Conservation (phyloP, 2,113 vertebrate genomes). For the Garra rufa region DNA sequence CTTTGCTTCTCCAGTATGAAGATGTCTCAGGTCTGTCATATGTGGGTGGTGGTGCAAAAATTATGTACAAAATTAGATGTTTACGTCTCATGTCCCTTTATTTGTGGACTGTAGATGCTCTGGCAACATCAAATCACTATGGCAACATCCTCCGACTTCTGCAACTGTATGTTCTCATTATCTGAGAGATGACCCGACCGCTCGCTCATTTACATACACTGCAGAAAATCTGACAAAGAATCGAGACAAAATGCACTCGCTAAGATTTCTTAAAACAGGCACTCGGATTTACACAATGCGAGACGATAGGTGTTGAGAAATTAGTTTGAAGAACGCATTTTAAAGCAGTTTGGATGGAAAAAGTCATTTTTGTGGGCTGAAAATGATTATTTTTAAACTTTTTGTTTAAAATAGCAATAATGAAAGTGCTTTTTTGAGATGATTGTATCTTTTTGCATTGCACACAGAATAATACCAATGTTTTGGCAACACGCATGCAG, state of each 20-base stretch:
- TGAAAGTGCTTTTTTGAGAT: neutral
- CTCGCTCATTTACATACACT: neutral
- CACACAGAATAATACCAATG: neutral
- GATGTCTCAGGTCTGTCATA: neutral
- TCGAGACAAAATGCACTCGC: neutral
- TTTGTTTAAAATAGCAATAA: too few species aligned
- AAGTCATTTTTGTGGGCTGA: neutral
- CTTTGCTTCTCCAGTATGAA: neutral
- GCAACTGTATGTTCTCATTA: neutral
- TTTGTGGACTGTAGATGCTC: neutral
- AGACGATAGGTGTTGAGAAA: neutral
- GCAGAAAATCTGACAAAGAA: neutral
- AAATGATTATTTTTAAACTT: neutral
- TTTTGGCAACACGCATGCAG: neutral
- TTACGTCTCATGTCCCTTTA: neutral
- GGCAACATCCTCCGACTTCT: conserved; percentile 27
- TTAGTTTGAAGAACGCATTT: neutral
- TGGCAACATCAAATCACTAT: conserved; percentile 36
- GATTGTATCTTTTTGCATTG: neutral
- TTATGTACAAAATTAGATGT: conserved; percentile 2
- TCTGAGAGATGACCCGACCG: conserved; percentile 20
- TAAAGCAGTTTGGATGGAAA: neutral
- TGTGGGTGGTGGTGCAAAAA: neutral
- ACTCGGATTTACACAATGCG: neutral
- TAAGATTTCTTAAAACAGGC: neutral